These are phyloP conservation scores for Acanthiza pusilla DNA, from an alignment of 2,797 vertebrate species.

Conservation along the genomic window DNA sequence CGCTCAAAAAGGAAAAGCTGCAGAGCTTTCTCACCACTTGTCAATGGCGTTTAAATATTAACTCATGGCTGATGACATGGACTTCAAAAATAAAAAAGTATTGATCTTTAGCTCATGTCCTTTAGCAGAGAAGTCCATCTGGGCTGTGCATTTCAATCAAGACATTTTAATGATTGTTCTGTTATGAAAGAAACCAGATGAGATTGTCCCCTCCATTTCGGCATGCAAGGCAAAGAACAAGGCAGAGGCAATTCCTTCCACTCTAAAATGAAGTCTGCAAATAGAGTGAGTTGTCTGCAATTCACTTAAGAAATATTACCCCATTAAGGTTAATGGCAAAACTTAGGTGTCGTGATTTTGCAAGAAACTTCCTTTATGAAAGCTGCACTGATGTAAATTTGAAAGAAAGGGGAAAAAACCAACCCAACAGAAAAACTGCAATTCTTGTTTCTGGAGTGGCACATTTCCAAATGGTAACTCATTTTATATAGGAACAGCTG, in stretches of 20 bases:
- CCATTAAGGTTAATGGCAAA: not conserved
- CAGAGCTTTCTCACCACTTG: not conserved
- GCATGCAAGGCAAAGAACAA: not conserved
- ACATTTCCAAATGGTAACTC: not conserved
- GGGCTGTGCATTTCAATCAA: not conserved
- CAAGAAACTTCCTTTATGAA: not conserved
- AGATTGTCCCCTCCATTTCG: not conserved
- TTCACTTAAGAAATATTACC: not conserved
- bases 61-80: rapidly evolving
- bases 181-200: not conserved
- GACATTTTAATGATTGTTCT: not conserved
- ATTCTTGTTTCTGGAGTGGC: not conserved
- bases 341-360: not conserved
- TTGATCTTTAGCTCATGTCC: not conserved
- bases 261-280: not conserved
- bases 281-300: not conserved
- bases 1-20: not conserved
- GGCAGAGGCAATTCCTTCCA: not conserved
- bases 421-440: not conserved
- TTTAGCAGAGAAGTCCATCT: not conserved
- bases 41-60: not conserved
- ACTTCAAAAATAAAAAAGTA: not conserved
- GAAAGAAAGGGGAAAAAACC: rapidly evolving
- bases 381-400: not conserved
- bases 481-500: not conserved